Evolutionary conservation across 2,113 vertebrate species (phyloP), one percentile per base, ranked within the genome.

Genomic region (Bubo scandiacus): DNA sequence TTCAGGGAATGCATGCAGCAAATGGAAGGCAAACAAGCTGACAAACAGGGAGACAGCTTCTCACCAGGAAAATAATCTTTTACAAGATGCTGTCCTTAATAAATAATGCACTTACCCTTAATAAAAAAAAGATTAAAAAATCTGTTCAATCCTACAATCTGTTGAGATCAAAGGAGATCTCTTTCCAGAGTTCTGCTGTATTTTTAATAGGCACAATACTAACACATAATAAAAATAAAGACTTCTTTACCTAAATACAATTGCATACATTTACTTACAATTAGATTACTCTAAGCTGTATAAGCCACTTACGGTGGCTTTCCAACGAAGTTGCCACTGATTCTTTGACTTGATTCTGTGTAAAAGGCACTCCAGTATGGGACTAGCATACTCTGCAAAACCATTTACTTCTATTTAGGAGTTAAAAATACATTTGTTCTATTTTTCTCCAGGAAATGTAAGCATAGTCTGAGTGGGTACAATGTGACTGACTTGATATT

Each of bases 331-430:
- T 40, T 82, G 54, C 61, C 61, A 57, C 40, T 34, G 54, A 65
- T 61, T 79, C 32, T 82, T 88, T 66, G 21, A 38, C 65, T 68
- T 67, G 32, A 71, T 81, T 61, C 61, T 90, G 45, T 88, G 70
- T 82, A 45, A 57, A 83, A 80, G 68, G 58, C 87, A 59, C 49
- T 68, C 58, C 32, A 29, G 25, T 74, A 68, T 59, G 59, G 87
- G 62, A 66, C 92, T 87, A 58, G 82, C 70, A 81, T 27, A 59
- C 38, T 92, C 61, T 89, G 74, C 59, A 86, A 81, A 89, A 90
- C 51, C 59, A 59, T 40, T 91, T 92, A 89, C 96, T 96, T 90
- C 94, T 94, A 25, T 88, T 82, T 54, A 88, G 94, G 74, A 95
- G 93, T 83, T 96, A 65, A 55, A 93, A 96, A 87, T 45, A 78